These are phyloP conservation scores for Andrena bicolor DNA, from an alignment of 2,888 invertebrate genomes.

Conservation along the genomic window DNA sequence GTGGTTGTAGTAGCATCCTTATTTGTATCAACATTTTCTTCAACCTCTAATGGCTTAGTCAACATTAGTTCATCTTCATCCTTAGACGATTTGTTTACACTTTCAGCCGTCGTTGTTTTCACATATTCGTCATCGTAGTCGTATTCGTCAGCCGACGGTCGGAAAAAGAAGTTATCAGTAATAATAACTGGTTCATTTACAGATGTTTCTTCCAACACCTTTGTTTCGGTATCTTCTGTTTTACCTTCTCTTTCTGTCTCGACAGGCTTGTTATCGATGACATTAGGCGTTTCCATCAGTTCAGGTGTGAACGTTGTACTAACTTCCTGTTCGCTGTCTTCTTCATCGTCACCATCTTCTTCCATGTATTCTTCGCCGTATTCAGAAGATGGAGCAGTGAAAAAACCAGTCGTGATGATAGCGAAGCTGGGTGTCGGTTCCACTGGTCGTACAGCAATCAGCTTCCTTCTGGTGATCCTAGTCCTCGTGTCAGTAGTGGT, in stretches of 20 bases:
- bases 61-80: neutral
- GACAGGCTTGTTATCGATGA: conserved; percentile 72
- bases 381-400: conserved; percentile 73
- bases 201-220: conserved; percentile 33
- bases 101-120: conserved; percentile 33
- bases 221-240: neutral
- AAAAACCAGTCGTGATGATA: conserved; percentile 83
- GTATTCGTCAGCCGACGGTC: conserved; percentile 68
- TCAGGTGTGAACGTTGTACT: conserved; percentile 68
- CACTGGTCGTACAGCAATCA: conserved; percentile 80
- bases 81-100: neutral
- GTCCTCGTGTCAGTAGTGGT: conserved; percentile 27
- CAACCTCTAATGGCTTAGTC: neutral
- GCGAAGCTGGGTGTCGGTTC: conserved; percentile 79
- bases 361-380: conserved; percentile 74
- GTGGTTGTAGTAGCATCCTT: neutral
- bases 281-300: conserved; percentile 75
- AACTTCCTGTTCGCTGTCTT: conserved; percentile 43
- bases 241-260: conserved; percentile 10
- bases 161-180: conserved; percentile 83
- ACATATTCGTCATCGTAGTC: conserved; percentile 60
- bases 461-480: conserved; percentile 80
- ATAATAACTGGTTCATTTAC: conserved; percentile 78
- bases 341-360: conserved; percentile 55
- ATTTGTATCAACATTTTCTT: neutral